Conservation (phyloP, 2,888 invertebrate genomes). For the Calephelis perditalis region DNA sequence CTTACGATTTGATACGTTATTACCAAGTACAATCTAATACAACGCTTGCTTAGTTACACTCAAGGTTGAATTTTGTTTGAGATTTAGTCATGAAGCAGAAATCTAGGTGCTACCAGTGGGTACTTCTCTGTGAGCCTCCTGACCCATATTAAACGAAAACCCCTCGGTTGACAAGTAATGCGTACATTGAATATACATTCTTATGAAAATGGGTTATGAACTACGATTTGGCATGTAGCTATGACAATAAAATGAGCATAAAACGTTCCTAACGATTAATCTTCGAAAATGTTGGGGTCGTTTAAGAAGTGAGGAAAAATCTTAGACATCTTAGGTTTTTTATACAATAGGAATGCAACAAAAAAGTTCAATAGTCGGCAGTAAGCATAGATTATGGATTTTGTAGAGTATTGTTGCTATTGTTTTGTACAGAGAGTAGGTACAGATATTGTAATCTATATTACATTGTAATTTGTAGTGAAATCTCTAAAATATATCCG, state of each 20-base stretch:
- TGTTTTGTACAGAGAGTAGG: too few relatives aligned
- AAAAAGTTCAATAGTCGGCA: too few relatives aligned
- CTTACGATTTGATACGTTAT: conserved; percentile 23
- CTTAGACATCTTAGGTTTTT: background rate
- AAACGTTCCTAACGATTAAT: background rate
- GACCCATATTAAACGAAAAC: conserved; percentile 57
- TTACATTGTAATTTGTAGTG: too few relatives aligned
- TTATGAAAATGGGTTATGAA: conserved; percentile 8
- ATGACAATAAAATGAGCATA: background rate
- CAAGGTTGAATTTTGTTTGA: conserved; percentile 18
- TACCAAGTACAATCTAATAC: conserved; percentile 13
- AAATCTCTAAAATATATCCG: too few relatives aligned
- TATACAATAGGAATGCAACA: too few relatives aligned
- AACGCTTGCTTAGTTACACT: conserved; percentile 3
- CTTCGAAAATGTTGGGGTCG: too few relatives aligned
- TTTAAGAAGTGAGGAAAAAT: background rate
- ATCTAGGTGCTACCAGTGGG: conserved; percentile 29
- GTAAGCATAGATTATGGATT: too few relatives aligned
- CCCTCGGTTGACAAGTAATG: conserved; percentile 8
- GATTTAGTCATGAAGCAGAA: conserved; percentile 23
- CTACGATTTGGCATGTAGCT: background rate
- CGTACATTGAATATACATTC: conserved; percentile 43
- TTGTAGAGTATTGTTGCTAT: too few relatives aligned
- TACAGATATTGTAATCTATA: too few relatives aligned
- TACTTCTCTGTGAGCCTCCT: conserved; percentile 46